Conservation (phyloP, 2,797 vertebrate species). For the Pagetopsis macropterus region DNA sequence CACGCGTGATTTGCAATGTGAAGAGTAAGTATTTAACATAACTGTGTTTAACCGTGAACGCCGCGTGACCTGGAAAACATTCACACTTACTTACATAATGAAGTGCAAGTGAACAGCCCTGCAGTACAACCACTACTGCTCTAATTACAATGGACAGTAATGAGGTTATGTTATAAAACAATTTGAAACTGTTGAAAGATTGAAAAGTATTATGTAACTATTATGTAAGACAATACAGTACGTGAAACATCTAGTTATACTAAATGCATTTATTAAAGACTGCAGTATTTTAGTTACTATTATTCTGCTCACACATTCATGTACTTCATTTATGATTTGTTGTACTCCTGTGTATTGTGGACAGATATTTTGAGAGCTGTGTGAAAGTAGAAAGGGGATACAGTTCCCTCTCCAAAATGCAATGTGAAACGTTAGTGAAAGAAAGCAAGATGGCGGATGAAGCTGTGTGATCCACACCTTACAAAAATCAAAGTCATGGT, state of each 20-base stretch:
- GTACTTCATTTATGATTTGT: slow-evolving; percentile 5
- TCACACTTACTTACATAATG: neutral
- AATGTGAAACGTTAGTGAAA: slow-evolving; percentile 13
- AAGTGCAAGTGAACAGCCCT: neutral
- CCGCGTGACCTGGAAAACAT: neutral
- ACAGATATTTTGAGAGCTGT: slow-evolving; percentile 25
- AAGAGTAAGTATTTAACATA: slow-evolving; percentile 83
- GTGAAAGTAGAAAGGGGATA: slow-evolving; percentile 3
- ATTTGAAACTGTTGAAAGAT: neutral
- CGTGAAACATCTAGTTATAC: neutral
- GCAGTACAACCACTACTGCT: neutral
- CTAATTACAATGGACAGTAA: neutral
- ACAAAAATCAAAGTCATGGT: slow-evolving; percentile 7
- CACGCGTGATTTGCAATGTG: slow-evolving; percentile 91
- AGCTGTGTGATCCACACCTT: neutral
- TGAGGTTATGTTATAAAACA: neutral
- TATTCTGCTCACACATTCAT: slow-evolving; percentile 9
- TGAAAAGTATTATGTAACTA: neutral
- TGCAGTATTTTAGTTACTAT: neutral
- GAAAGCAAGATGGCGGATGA: slow-evolving; percentile 4
- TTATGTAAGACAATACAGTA: neutral
- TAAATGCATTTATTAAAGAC: neutral
- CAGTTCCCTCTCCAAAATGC: slow-evolving; percentile 6
- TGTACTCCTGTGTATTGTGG: slow-evolving; percentile 7
- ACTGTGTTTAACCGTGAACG: neutral